Base-by-base conservation (phyloP, 2,113 vertebrate species). In the Pedionomus torquatus region DNA sequence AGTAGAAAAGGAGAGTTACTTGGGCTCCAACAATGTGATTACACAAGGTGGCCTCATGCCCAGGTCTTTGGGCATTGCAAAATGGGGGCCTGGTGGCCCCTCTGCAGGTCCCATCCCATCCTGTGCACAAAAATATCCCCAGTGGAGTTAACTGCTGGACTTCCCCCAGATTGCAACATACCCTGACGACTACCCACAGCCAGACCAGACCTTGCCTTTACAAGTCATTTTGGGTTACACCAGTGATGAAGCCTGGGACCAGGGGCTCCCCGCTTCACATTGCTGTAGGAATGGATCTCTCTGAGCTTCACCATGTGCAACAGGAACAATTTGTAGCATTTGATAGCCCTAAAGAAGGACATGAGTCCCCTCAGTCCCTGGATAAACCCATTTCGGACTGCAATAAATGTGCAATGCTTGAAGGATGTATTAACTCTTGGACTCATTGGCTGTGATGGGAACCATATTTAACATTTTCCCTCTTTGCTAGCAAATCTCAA, bases 131-230 rank as follows among this genome's bases (percentile, higher is more conserved):
- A 35, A 83, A 46, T 25, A 52, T 13, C n/a, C 41, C 58, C 1
- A 1, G 9, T 23, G 72, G 68, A 48, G 20, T 5, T 70, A 63
- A 19, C 33, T 52, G 64, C 30, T 70, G 54, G 41, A 0, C 39
- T 23, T 61, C n/a, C 17, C 26, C 13, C 19, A 0, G 0, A 41
- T 75, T 64, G 18, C 82, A 65, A 60, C 0, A 0, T 17, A 48
- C 52, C 49, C 55, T 58, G 82, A 46, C 18, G 63, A 31, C 15
- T 23, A n/a, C 37, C 75, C 86, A 76, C 11, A 39, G 44, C 39
- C 71, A 57, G 25, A 5, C 0, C 51, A 44, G 25, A 37, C 25
- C 18, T 41, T 17, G 64, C 43, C 52, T 60, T 68, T 43, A 75
- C 55, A 76, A 11, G 10, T 24, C 28, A 52, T 0, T 83, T 28